phyloP scores from a whole-genome alignment of 2,888 invertebrate species.

The Agrochola lychnidis region DNA sequence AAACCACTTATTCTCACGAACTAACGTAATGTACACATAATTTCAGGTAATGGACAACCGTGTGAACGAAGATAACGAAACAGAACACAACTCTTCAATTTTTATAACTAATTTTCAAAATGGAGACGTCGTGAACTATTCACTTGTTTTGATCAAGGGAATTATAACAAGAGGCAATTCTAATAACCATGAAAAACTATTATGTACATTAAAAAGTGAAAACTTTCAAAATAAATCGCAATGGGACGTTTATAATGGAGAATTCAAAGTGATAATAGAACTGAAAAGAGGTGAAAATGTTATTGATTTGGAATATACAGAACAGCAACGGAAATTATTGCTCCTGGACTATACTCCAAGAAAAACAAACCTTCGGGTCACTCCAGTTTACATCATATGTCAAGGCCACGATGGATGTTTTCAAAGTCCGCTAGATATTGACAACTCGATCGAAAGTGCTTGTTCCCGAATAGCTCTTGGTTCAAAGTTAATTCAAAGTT shows the following conservation, averaged over 20 bases:
- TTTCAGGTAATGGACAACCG: slow-evolving; percentile 90
- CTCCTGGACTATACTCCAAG: slow-evolving; percentile 90
- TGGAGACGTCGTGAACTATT: slow-evolving; percentile 91
- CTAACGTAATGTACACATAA: slow-evolving; percentile 68
- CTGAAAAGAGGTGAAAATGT: slow-evolving; percentile 92
- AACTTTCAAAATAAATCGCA: slow-evolving; percentile 83
- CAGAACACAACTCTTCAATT: slow-evolving; percentile 85
- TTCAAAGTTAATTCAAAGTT: slow-evolving; percentile 95
- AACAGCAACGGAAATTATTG: slow-evolving; percentile 84
- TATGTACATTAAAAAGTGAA: slow-evolving; percentile 83
- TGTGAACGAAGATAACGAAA: slow-evolving; percentile 83
- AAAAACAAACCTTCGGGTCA: slow-evolving; percentile 91
- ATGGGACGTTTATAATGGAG: slow-evolving; percentile 92
- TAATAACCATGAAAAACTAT: slow-evolving; percentile 83
- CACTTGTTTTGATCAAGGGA: slow-evolving; percentile 91
- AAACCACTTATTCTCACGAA: slow-evolving; percentile 57
- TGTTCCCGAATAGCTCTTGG: slow-evolving; percentile 94
- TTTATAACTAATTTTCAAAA: slow-evolving; percentile 91
- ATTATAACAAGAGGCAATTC: slow-evolving; percentile 87
- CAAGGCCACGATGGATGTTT: slow-evolving; percentile 95
- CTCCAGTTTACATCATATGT: slow-evolving; percentile 96
- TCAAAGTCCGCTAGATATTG: slow-evolving; percentile 92
- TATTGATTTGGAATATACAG: slow-evolving; percentile 91
- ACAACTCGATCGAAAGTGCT: slow-evolving; percentile 93
- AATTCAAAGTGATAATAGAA: slow-evolving; percentile 93